These are phyloP conservation scores for Fragum whitleyi DNA, from an alignment of 2,888 invertebrate genomes.

Conservation along the genomic window DNA sequence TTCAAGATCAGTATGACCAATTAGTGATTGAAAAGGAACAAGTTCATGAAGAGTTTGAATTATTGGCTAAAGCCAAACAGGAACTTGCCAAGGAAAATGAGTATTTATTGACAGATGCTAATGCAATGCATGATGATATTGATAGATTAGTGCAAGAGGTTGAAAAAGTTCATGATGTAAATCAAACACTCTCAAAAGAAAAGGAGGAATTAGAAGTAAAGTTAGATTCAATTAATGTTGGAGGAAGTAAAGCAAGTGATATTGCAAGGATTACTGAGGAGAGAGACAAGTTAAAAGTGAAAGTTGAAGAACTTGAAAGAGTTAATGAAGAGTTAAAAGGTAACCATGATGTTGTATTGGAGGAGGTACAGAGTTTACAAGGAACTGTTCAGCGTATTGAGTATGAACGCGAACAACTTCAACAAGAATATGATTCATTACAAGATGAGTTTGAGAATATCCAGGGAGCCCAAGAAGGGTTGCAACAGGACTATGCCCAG, in stretches of 20 bases:
- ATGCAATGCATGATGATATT: constrained; percentile 79
- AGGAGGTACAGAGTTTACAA: constrained; percentile 79
- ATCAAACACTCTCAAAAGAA: constrained; percentile 68
- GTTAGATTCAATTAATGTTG: constrained; percentile 67
- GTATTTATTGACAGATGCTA: constrained; percentile 76
- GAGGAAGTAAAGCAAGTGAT: constrained; percentile 78
- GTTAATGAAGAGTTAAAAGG: constrained; percentile 68
- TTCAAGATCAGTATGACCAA: constrained; percentile 77
- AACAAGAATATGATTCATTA: constrained; percentile 73
- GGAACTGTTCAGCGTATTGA: constrained; percentile 57
- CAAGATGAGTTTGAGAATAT: constrained; percentile 76
- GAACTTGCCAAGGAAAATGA: constrained; percentile 78
- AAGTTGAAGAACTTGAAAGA: constrained; percentile 69
- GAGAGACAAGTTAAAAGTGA: constrained; percentile 70
- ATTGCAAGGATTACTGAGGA: constrained; percentile 76
- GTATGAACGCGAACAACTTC: constrained; percentile 66
- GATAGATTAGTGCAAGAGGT: constrained; percentile 79
- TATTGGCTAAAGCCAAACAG: constrained; percentile 66
- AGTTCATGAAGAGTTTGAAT: constrained; percentile 68
- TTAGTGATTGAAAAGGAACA: constrained; percentile 73
- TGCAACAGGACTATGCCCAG: constrained; percentile 78
- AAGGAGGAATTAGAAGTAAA: constrained; percentile 76
- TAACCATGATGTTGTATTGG: constrained; percentile 78
- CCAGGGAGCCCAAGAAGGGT: constrained; percentile 73
- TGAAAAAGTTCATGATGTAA: constrained; percentile 78